These are phyloP conservation scores for Ooceraea biroi DNA, from an alignment of 1,140 invertebrate genomes.

Conservation along the genomic window DNA sequence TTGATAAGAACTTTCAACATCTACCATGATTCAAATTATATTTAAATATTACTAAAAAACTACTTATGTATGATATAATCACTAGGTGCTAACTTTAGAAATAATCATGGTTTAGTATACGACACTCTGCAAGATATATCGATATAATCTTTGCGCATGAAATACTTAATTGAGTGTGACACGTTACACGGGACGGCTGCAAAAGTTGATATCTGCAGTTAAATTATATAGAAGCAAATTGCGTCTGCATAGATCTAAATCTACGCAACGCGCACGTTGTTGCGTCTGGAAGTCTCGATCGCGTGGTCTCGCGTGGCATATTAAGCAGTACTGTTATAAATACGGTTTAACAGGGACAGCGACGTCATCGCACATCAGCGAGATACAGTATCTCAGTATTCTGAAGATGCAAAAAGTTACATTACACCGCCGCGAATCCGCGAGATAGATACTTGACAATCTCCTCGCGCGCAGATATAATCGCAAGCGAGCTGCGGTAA, in stretches of 20 bases:
- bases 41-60: constrained; percentile 4
- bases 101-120: background rate
- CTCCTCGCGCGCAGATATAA: constrained; percentile 6
- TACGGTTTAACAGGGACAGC: background rate
- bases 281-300: background rate
- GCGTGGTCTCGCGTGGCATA: background rate
- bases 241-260: background rate
- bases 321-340: constrained; percentile 6
- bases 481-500: background rate
- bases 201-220: background rate
- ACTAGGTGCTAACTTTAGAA: background rate
- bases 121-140: background rate
- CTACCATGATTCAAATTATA: constrained; percentile 6
- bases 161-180: background rate
- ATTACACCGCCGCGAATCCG: constrained; percentile 30
- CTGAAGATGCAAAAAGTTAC: constrained; percentile 1
- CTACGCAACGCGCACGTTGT: background rate
- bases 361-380: background rate
- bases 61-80: background rate
- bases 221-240: background rate
- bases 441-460: constrained; percentile 38
- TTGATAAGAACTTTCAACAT: background rate
- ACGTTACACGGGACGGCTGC: background rate
- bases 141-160: background rate
- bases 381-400: constrained; percentile 19